Percentiles rank a stretch among this genome's conserved stretches.
phyloP scores from a whole-genome alignment of 2,888 invertebrate genomes.

The Periphyllus acericola region DNA sequence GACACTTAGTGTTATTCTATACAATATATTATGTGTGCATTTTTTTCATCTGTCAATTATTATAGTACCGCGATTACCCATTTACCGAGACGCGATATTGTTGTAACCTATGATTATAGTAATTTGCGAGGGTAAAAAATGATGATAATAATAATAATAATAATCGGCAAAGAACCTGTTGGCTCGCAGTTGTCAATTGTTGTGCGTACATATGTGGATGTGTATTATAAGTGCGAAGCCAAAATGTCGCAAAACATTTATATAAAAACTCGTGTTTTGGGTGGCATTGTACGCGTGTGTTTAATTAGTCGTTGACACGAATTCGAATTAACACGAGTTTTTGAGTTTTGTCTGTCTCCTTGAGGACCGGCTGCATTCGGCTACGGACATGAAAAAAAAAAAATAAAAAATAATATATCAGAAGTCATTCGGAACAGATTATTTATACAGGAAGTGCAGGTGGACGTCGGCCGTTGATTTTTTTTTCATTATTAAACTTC shows the following conservation, averaged over 20 bases:
- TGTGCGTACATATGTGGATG: no score
- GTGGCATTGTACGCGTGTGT: neutral
- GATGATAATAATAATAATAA: conserved; percentile 11
- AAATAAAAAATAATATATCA: conserved; percentile 19
- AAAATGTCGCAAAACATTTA: conserved; percentile 25
- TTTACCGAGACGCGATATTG: conserved; percentile 9
- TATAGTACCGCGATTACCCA: neutral
- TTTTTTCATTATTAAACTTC: conserved; percentile 7
- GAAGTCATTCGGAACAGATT: conserved; percentile 59
- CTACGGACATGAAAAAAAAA: neutral
- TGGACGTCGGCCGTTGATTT: conserved; percentile 50
- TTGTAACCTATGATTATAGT: conserved; percentile 36
- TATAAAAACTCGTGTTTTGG: neutral
- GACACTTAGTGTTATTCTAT: no score
- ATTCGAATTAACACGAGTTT: conserved; percentile 20
- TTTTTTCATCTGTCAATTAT: neutral
- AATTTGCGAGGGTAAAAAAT: conserved; percentile 15
- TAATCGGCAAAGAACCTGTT: conserved; percentile 17
- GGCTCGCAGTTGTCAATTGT: neutral
- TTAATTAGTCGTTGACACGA: conserved; percentile 47
- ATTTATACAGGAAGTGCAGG: conserved; percentile 37
- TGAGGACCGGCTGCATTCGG: conserved; percentile 31
- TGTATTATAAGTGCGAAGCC: neutral
- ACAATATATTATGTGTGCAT: no score
- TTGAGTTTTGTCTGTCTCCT: conserved; percentile 4